phyloP scores from a whole-genome alignment of 2,888 invertebrate species.

The Ecdyonurus torrentis region DNA sequence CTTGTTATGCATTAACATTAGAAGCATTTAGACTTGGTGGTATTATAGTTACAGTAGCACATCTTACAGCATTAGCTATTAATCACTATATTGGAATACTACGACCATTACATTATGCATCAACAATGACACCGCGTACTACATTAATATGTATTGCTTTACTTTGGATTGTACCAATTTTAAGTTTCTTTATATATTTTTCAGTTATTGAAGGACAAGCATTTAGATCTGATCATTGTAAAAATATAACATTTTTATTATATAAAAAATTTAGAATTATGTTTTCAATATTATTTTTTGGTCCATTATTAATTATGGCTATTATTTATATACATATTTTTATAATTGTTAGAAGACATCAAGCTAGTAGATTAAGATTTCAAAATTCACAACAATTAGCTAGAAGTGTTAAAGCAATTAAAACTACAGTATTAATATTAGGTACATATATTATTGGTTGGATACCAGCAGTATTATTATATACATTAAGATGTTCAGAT shows the following conservation, averaged over 20 bases:
- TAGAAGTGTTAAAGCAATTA: conserved; percentile 33
- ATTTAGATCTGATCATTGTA: conserved; percentile 22
- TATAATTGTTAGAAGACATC: conserved; percentile 35
- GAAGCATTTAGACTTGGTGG: conserved; percentile 35
- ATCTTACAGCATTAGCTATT: conserved; percentile 41
- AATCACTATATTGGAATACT: conserved; percentile 50
- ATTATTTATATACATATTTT: conserved; percentile 42
- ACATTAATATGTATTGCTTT: conserved; percentile 31
- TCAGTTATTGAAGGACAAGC: conserved; percentile 30
- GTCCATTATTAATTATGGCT: conserved; percentile 38
- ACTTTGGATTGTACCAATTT: conserved; percentile 38
- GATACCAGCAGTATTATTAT: conserved; percentile 40
- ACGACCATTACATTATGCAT: conserved; percentile 42
- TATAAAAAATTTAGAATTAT: conserved; percentile 30
- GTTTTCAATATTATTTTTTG: conserved; percentile 35
- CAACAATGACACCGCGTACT: conserved; percentile 35
- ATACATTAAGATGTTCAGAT: conserved; percentile 36
- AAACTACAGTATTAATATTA: conserved; percentile 43
- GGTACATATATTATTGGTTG: conserved; percentile 41
- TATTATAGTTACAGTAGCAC: conserved; percentile 41
- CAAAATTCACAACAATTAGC: conserved; percentile 18
- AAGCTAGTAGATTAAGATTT: conserved; percentile 16
- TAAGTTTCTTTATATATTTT: conserved; percentile 33
- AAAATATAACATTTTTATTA: conserved; percentile 21
- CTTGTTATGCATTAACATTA: conserved; percentile 20